phyloP scores from a whole-genome alignment of 2,888 invertebrate genomes.

The Dermolepida albohirtum region DNA sequence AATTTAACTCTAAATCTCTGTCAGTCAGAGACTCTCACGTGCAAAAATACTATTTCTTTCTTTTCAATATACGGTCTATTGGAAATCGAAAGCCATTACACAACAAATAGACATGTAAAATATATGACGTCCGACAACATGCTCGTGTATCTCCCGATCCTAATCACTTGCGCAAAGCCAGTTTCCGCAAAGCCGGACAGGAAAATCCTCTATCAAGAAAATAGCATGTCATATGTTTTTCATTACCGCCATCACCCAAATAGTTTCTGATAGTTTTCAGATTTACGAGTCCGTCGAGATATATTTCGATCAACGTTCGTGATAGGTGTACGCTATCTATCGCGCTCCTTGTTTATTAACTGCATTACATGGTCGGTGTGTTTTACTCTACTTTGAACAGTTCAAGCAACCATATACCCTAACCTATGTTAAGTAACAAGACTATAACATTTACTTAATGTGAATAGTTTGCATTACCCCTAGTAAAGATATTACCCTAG shows the following conservation, averaged over 20 bases:
- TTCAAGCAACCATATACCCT: too few relatives aligned
- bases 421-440: too few relatives aligned
- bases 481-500: too few relatives aligned
- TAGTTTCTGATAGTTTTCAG: constrained; percentile 20
- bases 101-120: constrained; percentile 11
- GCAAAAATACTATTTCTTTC: too few relatives aligned
- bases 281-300: constrained; percentile 28
- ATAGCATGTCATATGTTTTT: constrained; percentile 33
- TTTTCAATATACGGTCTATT: not conserved
- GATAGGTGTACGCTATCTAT: constrained; percentile 12
- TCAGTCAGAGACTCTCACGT: too few relatives aligned
- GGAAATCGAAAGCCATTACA: constrained; percentile 1
- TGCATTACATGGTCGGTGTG: too few relatives aligned
- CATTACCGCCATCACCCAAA: constrained; percentile 5
- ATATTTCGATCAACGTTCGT: constrained; percentile 29
- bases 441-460: too few relatives aligned
- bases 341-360: too few relatives aligned
- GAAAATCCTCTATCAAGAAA: constrained; percentile 31
- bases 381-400: too few relatives aligned
- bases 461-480: too few relatives aligned
- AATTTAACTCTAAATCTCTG: too few relatives aligned
- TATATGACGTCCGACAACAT: not conserved
- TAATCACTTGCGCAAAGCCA: constrained; percentile 24
- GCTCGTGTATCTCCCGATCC: constrained; percentile 4
- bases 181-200: constrained; percentile 13